Evolutionary conservation across 2,888 invertebrate species (phyloP), one percentile per base, ranked within the genome.

Genomic region (Rutpela maculata): DNA sequence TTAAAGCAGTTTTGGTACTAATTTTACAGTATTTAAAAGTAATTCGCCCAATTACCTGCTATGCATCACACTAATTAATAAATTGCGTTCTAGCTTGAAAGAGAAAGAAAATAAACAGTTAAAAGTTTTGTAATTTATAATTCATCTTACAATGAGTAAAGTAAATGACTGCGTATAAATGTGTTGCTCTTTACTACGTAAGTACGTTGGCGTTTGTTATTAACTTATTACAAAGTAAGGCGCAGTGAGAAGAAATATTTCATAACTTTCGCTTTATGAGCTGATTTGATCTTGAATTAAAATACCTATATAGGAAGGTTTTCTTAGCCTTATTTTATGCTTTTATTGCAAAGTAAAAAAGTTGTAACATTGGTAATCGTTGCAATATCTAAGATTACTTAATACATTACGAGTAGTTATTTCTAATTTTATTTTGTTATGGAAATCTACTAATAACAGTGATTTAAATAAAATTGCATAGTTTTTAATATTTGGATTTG

Each of bases 261-360:
- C 59, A 38, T 69, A 59, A 69, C 69, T 59, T 59, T 69, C 69
- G 69, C 69, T 69, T 69, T 69, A 57, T 69, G 17, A 56, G 67
- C 31, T 56, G 59, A 69, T 69, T 69, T 69, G 69, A 57, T 69
- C 69, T 69, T 69, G 69, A 69, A 69, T 69, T 59, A 57, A 69
- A 57, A 56, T 31, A 56, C 56, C n/a, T n/a, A 56, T 69, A 35
- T 22, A 22, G 50, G 15, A 26, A 55, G 11, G 43, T 43, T 66
- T 43, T 66, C 19, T 66, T 66, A 66, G 43, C 43, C 65, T 59
- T 66, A 38, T 63, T 66, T 43, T 66, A 38, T 50, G 18, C 43
- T 66, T 65, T 66, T 50, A 66, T 43, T 43, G 19, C 65, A 43
- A 12, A 19, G 65, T 19, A 35, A 35, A 66, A 43, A 43, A 63